phyloP scores from a whole-genome alignment of 2,888 invertebrate genomes.

The Thymelicus sylvestris region DNA sequence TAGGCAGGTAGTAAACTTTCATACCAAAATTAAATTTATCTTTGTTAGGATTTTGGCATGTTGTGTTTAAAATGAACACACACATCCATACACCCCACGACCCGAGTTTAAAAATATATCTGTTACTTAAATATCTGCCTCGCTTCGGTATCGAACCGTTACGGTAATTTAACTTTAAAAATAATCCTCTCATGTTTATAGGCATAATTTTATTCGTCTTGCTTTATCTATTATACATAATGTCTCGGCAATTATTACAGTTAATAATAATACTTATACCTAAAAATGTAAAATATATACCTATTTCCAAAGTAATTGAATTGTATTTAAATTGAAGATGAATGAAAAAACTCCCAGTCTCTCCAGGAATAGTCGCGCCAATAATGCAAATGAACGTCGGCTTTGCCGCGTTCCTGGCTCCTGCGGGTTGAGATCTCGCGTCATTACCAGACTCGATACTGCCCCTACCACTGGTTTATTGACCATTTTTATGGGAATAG shows the following conservation, averaged over 20 bases:
- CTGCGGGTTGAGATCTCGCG: slow-evolving; percentile 49
- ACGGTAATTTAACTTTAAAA: no score
- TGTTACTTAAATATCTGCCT: no score
- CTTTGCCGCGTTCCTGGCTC: slow-evolving; percentile 65
- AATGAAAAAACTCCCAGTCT: slow-evolving; percentile 31
- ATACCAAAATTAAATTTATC: not conserved
- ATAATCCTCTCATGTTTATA: no score
- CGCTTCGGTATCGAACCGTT: no score
- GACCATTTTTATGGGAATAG: not conserved
- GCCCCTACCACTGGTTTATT: slow-evolving; percentile 34
- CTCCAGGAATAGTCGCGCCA: slow-evolving; percentile 63
- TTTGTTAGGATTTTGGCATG: slow-evolving; percentile 6
- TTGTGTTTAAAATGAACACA: not conserved
- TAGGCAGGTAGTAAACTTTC: slow-evolving; percentile 3
- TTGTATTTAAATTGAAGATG: slow-evolving; percentile 39
- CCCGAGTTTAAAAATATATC: no score
- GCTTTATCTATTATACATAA: no score
- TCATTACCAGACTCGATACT: slow-evolving; percentile 53
- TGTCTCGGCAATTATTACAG: no score
- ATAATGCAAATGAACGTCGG: slow-evolving; percentile 72
- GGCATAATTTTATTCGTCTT: no score
- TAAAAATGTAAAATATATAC: no score
- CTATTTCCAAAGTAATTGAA: not conserved
- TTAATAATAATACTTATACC: no score
- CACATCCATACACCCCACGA: no score